phyloP scores from a whole-genome alignment of 1,140 invertebrate species.

The Micrasema minimum region DNA sequence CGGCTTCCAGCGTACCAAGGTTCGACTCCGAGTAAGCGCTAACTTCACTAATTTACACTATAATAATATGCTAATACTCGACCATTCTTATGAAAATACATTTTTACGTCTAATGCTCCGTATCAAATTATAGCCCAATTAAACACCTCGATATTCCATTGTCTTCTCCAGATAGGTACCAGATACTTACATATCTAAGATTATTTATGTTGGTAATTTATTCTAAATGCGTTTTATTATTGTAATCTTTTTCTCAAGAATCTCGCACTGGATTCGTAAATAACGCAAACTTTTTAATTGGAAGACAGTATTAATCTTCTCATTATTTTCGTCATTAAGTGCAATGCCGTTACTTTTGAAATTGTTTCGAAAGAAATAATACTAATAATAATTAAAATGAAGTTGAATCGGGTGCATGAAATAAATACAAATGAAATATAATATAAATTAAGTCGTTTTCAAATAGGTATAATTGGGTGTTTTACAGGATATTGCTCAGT shows the following conservation, averaged over 20 bases:
- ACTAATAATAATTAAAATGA: too few relatives aligned
- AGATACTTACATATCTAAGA: background rate
- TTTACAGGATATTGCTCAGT: constrained; percentile 8
- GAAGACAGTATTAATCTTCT: too few relatives aligned
- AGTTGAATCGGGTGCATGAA: too few relatives aligned
- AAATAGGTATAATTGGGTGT: background rate
- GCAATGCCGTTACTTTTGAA: too few relatives aligned
- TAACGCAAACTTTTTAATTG: too few relatives aligned
- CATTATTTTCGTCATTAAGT: too few relatives aligned
- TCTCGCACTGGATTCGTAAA: too few relatives aligned
- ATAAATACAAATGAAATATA: too few relatives aligned
- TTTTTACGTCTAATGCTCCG: constrained; percentile 11
- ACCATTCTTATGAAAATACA: constrained; percentile 7
- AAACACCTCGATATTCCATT: background rate
- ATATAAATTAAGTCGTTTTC: background rate
- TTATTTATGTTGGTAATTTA: too few relatives aligned
- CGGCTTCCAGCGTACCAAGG: constrained; percentile 15
- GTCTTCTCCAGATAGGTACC: constrained; percentile 7
- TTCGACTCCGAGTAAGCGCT: background rate
- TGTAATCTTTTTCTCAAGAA: too few relatives aligned
- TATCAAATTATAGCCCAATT: constrained; percentile 18
- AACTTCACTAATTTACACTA: background rate
- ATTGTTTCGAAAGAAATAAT: too few relatives aligned
- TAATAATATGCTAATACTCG: constrained; percentile 16
- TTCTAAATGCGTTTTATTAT: background rate